Evolutionary conservation across 1,140 invertebrate species (phyloP), one percentile per base, ranked within the genome.

Genomic region (Kradibia gibbosae): DNA sequence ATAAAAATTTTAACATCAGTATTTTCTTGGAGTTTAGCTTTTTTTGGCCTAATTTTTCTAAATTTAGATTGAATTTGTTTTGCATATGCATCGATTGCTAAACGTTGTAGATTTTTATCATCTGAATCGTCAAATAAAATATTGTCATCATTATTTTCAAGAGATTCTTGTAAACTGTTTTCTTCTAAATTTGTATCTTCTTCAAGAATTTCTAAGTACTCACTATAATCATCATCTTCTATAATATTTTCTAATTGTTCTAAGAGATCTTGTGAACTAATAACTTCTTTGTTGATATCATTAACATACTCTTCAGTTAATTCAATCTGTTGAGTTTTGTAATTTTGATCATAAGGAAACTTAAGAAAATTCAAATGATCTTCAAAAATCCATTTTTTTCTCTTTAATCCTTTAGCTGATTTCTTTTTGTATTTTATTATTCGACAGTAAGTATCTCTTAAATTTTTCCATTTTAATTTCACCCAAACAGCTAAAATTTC

Each of bases 321-420:
- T 79, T 90, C 88, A 80, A 89, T 86, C 50, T 83, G 87, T 73
- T 91, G 88, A 0, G 85, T 86, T 80, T 87, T 78, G 82, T 89
- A 90, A 78, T 90, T 88, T 13, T 85, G 50, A 39, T 91, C 89
- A 67, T 88, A 90, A 87, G 89, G 90, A 80, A 90, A 91, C 76
- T 88, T 90, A 48, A 91, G 81, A 74, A 91, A 91, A 76, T 67
- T 91, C 22, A 91, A 83, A 78, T 88, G 80, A 83, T 91, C 89
- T 73, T 91, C 90, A 74, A 89, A 91, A 36, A 91, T 87, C 90
- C 90, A 91, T 85, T 91, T 91, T 81, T 91, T 91, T 65, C 88
- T 86, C 71, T 89, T 85, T 2, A 81, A 67, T 39, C 87, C 89
- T 81, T 89, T 90, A 0, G 89, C 84, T 11, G 89, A 86, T 80